These are phyloP conservation scores for Trichacis sp. DNA, from an alignment of 2,888 invertebrate genomes.

Conservation along the genomic window DNA sequence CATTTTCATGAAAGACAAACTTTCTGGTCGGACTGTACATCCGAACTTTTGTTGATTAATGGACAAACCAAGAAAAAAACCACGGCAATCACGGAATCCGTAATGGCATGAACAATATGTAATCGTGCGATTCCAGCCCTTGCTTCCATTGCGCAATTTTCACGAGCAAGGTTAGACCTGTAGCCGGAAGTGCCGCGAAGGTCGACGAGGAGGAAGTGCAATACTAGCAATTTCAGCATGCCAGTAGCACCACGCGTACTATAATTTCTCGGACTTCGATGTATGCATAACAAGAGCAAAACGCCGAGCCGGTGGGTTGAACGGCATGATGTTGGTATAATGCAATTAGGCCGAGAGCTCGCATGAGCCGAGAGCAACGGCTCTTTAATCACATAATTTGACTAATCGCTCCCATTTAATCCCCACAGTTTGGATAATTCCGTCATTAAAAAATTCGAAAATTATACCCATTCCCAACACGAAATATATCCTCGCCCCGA, in stretches of 20 bases:
- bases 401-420: conserved; percentile 65
- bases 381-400: conserved; percentile 61
- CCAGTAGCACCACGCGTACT: conserved; percentile 29
- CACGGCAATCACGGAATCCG: too few relatives aligned
- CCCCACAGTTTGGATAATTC: neutral
- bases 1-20: too few relatives aligned
- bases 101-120: too few relatives aligned
- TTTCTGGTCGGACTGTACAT: too few relatives aligned
- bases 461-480: neutral
- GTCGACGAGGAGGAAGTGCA: conserved; percentile 14
- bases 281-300: conserved; percentile 20
- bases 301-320: neutral
- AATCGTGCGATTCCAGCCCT: too few relatives aligned
- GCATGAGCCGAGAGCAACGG: conserved; percentile 20
- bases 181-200: conserved; percentile 1
- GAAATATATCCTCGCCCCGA: too few relatives aligned
- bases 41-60: too few relatives aligned
- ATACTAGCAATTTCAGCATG: conserved; percentile 31
- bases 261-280: conserved; percentile 32
- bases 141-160: neutral
- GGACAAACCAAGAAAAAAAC: too few relatives aligned
- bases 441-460: neutral
- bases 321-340: conserved; percentile 29
- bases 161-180: neutral
- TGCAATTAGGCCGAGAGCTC: conserved; percentile 21